Conservation (phyloP, 2,888 invertebrate species). For the Brachypterus glaber region DNA sequence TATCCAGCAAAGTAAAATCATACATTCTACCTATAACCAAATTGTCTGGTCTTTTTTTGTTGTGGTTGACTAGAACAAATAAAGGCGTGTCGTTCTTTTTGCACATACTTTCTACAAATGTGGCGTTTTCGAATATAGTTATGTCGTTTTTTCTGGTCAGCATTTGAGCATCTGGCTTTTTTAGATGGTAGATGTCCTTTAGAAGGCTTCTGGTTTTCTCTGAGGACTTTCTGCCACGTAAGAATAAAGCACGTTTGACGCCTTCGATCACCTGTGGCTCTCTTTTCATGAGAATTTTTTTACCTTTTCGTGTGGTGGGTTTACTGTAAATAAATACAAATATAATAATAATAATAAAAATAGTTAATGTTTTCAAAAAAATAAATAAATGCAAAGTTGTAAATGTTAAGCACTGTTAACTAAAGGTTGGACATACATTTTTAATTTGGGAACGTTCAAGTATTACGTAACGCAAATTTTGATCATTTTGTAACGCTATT, state of each 20-base stretch:
- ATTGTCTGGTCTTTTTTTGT: slow-evolving; percentile 92
- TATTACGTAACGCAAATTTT: no score
- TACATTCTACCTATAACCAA: slow-evolving; percentile 81
- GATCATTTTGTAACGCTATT: no score
- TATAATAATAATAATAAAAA: slow-evolving; percentile 1
- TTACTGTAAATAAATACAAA: slow-evolving; percentile 52
- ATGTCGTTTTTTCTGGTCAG: slow-evolving; percentile 77
- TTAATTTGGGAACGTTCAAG: no score
- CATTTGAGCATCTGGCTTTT: slow-evolving; percentile 74
- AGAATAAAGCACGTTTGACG: slow-evolving; percentile 71
- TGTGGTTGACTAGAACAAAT: slow-evolving; percentile 85
- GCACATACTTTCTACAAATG: slow-evolving; percentile 66
- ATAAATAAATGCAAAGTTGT: no score
- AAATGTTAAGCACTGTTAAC: no score
- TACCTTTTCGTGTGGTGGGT: slow-evolving; percentile 81
- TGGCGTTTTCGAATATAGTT: slow-evolving; percentile 85
- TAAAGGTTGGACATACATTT: no score
- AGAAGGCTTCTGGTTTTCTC: slow-evolving; percentile 60
- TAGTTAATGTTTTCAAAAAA: no score
- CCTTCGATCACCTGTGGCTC: slow-evolving; percentile 87
- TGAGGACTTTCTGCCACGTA: slow-evolving; percentile 75
- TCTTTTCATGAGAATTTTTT: slow-evolving; percentile 67
- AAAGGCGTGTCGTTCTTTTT: slow-evolving; percentile 80
- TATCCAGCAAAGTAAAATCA: slow-evolving; percentile 84
- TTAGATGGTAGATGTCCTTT: slow-evolving; percentile 79